These are phyloP conservation scores for Endomychus coccineus DNA, from an alignment of 2,888 invertebrate genomes.

Conservation along the genomic window DNA sequence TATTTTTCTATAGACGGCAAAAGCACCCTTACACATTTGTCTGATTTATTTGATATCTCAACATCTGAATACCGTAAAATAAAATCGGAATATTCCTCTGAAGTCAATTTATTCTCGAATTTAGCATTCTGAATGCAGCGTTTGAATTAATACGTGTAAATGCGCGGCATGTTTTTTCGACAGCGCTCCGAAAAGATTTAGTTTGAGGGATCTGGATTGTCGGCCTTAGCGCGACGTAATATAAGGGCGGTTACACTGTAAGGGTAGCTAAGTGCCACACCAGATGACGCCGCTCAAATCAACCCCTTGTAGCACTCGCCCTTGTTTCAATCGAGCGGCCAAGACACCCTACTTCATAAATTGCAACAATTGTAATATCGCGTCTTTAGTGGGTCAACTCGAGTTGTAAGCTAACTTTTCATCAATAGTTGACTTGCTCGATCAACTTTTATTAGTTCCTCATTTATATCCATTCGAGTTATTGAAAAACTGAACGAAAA, in stretches of 20 bases:
- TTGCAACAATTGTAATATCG: too few relatives aligned
- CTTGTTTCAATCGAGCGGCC: too few relatives aligned
- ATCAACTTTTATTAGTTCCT: too few relatives aligned
- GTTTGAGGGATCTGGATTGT: conserved; percentile 11
- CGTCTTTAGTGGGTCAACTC: too few relatives aligned
- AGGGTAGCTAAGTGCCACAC: conserved; percentile 47
- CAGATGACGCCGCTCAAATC: conserved; percentile 47
- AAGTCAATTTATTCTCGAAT: conserved; percentile 39
- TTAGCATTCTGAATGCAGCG: conserved; percentile 36
- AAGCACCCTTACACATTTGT: too few relatives aligned
- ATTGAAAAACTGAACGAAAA: too few relatives aligned
- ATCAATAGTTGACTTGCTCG: too few relatives aligned
- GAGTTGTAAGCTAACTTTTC: too few relatives aligned
- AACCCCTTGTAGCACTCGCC: too few relatives aligned
- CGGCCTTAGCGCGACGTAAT: conserved; percentile 24
- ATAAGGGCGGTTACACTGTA: conserved; percentile 31
- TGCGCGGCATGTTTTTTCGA: conserved; percentile 41
- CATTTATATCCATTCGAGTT: too few relatives aligned
- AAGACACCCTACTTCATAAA: too few relatives aligned
- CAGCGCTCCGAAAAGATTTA: conserved; percentile 35
- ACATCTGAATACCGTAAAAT: conserved; percentile 32
- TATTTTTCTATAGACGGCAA: too few relatives aligned
- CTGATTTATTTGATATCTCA: conserved; percentile 32
- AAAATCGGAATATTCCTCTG: conserved; percentile 22
- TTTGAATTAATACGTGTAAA: conserved; percentile 43